Conservation (phyloP, 2,888 invertebrate species). For the Dromius quadrimaculatus region DNA sequence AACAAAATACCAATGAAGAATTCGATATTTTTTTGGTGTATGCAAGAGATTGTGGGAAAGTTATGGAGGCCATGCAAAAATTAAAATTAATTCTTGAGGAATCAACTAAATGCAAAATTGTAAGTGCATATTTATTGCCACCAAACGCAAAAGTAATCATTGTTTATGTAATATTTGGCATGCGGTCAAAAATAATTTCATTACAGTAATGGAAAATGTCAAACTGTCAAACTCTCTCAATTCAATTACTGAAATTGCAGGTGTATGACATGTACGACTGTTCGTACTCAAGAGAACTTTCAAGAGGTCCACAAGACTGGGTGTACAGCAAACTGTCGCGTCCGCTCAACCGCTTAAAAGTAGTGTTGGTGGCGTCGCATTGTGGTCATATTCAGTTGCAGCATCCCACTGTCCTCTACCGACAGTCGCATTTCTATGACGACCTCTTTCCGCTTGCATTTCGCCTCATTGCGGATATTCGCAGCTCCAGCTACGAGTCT, state of each 20-base stretch:
- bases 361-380: neutral
- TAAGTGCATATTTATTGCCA: too few relatives aligned
- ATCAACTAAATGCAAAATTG: neutral
- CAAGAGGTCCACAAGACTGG: constrained; percentile 56
- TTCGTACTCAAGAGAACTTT: constrained; percentile 54
- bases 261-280: constrained; percentile 59
- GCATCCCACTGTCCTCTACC: neutral
- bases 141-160: too few relatives aligned
- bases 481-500: neutral
- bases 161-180: too few relatives aligned
- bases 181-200: too few relatives aligned
- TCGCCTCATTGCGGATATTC: neutral
- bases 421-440: neutral
- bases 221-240: too few relatives aligned
- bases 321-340: constrained; percentile 43
- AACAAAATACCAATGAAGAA: neutral
- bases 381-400: neutral
- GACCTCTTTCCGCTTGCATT: neutral
- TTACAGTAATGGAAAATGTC: too few relatives aligned
- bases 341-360: neutral
- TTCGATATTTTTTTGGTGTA: constrained; percentile 65
- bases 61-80: constrained; percentile 61
- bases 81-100: constrained; percentile 55
- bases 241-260: constrained; percentile 52
- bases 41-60: constrained; percentile 66